Percentiles rank a stretch among this genome's conserved stretches.
phyloP scores from a whole-genome alignment of 2,888 invertebrate species.

The Noctua janthe region DNA sequence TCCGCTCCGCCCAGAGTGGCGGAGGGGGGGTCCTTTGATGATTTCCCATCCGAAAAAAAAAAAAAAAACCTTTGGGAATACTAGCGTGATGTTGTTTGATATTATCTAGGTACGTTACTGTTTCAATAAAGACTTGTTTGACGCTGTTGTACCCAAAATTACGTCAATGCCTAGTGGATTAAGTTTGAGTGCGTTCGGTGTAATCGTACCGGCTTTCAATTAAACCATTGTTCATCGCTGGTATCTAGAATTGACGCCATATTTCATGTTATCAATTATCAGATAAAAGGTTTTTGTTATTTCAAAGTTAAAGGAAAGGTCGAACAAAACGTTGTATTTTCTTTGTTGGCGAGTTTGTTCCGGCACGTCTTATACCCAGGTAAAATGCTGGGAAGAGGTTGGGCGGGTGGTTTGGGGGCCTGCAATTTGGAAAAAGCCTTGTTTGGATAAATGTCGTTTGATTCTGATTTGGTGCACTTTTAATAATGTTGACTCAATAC shows the following conservation, averaged over 20 bases:
- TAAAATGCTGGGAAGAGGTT: neutral
- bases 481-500: neutral
- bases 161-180: neutral
- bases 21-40: too few species aligned
- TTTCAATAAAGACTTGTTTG: neutral
- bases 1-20: too few species aligned
- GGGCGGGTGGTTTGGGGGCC: neutral
- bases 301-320: slow-evolving; percentile 2
- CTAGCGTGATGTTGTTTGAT: neutral
- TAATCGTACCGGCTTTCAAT: slow-evolving; percentile 12
- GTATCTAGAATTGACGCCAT: slow-evolving; percentile 12
- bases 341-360: neutral
- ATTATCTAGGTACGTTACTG: neutral
- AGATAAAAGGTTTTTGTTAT: neutral
- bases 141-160: neutral
- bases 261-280: slow-evolving; percentile 12
- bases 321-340: neutral
- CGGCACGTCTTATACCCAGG: neutral
- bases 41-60: too few species aligned
- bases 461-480: neutral
- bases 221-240: neutral
- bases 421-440: neutral
- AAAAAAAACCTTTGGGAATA: too few species aligned
- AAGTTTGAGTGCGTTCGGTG: neutral
- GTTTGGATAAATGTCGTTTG: neutral